Base-by-base conservation (phyloP, 2,888 invertebrate species). In the Chrysotoxum bicinctum region DNA sequence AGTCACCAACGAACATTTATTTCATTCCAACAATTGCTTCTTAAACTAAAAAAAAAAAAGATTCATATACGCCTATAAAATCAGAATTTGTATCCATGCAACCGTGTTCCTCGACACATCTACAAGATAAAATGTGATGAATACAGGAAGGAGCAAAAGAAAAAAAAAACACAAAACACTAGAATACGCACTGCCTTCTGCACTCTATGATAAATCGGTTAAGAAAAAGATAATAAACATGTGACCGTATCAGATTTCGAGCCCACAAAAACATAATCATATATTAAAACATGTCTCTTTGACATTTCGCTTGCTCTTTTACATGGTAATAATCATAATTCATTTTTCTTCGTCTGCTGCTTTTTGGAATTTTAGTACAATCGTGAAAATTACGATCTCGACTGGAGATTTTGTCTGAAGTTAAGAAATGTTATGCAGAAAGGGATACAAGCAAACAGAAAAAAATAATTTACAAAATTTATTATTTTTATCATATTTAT, bases 231-330 rank as follows among this genome's bases (percentile, higher is more conserved):
- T 86, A 74, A 75, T 86, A 78, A 86, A 73, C 87, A 82, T 85
- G 87, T 83, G 87, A 85, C 88, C 90, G 91, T 91, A 91, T 91
- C 91, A 91, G 90, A 91, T 91, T 91, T 91, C 91, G 89, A 91
- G 90, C 89, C 89, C 90, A 90, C 89, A 89, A 91, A 90, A 90
- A 91, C 91, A 91, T 90, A 90, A 91, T 91, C 91, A 91, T 91
- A 91, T 91, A 91, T 91, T 91, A 90, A 91, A 90, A 90, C 90
- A 91, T 91, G 91, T 91, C 91, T 90, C 91, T 91, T 91, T 91
- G 91, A 91, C 90, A 91, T 91, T 91, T 91, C 90, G 90, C 91
- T 90, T 90, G 91, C 91, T 91, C 91, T 91, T 90, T 91, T 91
- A 91, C 91, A 90, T 90, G 89, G 91, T 90, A 91, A 91, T 91